Evolutionary conservation across 2,113 vertebrate species (phyloP), one percentile per base, ranked within the genome.

Genomic region (Echinops telfairi): DNA sequence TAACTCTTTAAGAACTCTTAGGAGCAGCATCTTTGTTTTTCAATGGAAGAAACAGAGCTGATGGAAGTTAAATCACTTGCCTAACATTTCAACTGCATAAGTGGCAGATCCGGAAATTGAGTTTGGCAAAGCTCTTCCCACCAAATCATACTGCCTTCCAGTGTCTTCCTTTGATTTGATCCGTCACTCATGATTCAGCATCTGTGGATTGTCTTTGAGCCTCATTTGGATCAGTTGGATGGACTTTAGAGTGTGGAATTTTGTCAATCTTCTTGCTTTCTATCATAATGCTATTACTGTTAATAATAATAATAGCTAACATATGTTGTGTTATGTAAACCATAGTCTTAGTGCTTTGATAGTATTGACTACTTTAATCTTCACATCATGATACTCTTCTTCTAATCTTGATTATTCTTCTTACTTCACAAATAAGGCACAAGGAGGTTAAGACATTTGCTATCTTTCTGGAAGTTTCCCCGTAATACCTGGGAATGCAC

Each of bases 381-480:
- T 96, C 75, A 33, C 27, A 47, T 86, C 81, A 1, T 16, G 73
- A 84, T 81, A 17, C 57, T 58, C 66, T 64, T 91, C 14, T 47
- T 94, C 23, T 89, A 23, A 86, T 76, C 40, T 14, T 40, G 7
- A 3, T 76, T 33, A 79, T 19, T 12, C 16, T 22, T 95, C 47
- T 89, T 84, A 83, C 43, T 92, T 82, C 64, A 25, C 58, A 81
- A 36, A 60, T 73, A 38, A 91, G 38, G 25, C 29, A 40, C 6
- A 76, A 31, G 29, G 33, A 91, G 17, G 43, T 64, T 82, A 92
- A 83, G 33, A 23, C 76, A 71, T 88, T 77, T 88, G 22, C 40
- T 47, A 23, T 83, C 57, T 92, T 89, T 80, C 77, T 94, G 78
- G 33, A 87, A 77, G 38, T 86, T 43, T 94, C 62, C 33, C 53